Conservation (phyloP, 2,113 vertebrate species). For the Eretmochelys imbricata region DNA sequence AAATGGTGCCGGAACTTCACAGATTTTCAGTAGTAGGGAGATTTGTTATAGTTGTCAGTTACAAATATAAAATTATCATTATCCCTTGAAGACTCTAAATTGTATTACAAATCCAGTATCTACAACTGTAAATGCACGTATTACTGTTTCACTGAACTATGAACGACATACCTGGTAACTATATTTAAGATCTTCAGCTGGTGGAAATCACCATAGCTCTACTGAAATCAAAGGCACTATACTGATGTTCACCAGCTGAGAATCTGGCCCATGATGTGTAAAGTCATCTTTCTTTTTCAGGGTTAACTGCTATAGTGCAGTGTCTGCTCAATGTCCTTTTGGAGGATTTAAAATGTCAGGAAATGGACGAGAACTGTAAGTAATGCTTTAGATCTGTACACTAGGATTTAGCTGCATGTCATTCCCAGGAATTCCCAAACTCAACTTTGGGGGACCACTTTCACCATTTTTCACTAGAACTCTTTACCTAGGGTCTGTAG, state of each 20-base stretch:
- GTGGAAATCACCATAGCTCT: neutral
- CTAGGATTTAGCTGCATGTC: neutral
- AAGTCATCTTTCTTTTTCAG: constrained; percentile 63
- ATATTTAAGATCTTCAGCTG: neutral
- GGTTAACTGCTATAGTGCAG: constrained; percentile 89
- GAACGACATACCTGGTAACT: neutral
- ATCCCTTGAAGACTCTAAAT: neutral
- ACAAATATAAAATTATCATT: neutral
- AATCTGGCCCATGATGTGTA: neutral
- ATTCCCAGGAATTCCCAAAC: neutral
- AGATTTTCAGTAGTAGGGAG: neutral
- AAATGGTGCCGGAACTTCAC: neutral
- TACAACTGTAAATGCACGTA: neutral
- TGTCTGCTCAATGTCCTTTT: constrained; percentile 86
- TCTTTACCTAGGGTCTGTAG: neutral
- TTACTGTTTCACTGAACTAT: neutral
- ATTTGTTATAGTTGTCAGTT: neutral
- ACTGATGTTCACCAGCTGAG: neutral
- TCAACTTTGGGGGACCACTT: neutral
- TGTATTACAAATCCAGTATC: neutral
- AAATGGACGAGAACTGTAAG: constrained; percentile 93
- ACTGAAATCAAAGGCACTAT: accelerated
- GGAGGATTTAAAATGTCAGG: constrained; percentile 96
- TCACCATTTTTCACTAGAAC: neutral
- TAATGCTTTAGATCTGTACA: neutral